These are phyloP conservation scores for Auanema freiburgensis DNA, from an alignment of 2,888 invertebrate genomes.

Conservation along the genomic window DNA sequence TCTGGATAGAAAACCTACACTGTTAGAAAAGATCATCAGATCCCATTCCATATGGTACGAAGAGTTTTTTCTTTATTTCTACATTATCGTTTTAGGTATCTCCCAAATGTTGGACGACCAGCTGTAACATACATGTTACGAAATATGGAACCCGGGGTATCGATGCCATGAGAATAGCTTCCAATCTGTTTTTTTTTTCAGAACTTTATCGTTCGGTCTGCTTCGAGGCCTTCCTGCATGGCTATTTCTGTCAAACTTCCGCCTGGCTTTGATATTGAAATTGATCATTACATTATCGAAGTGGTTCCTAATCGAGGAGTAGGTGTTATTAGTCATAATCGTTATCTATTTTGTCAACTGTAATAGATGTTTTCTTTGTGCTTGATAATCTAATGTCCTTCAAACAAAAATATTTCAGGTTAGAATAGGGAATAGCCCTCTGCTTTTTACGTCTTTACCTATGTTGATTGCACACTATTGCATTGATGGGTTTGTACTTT, in stretches of 20 bases:
- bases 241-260: slow-evolving; percentile 81
- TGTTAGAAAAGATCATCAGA: slow-evolving; percentile 80
- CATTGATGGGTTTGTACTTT: slow-evolving; percentile 76
- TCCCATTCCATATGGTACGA: slow-evolving; percentile 86
- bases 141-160: slow-evolving; percentile 86
- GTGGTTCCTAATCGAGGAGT: slow-evolving; percentile 66
- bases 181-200: slow-evolving; percentile 63
- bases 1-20: slow-evolving; percentile 24
- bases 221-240: slow-evolving; percentile 90
- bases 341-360: neutral
- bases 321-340: neutral
- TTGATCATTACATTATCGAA: slow-evolving; percentile 93
- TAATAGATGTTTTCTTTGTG: neutral
- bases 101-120: slow-evolving; percentile 87
- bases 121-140: slow-evolving; percentile 91
- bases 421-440: slow-evolving; percentile 88
- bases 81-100: slow-evolving; percentile 69
- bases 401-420: slow-evolving; percentile 65
- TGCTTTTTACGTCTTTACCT: slow-evolving; percentile 88
- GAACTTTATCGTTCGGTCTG: slow-evolving; percentile 92
- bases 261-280: slow-evolving; percentile 83
- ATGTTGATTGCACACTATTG: slow-evolving; percentile 90
- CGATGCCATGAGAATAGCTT: slow-evolving; percentile 60
- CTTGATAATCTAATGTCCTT: neutral
- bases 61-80: neutral